A percentile compares a stretch with the other conserved stretches of the same genome.
These are phyloP conservation scores for Hylaeus volcanicus DNA, from an alignment of 1,140 invertebrate genomes.

Conservation along the genomic window DNA sequence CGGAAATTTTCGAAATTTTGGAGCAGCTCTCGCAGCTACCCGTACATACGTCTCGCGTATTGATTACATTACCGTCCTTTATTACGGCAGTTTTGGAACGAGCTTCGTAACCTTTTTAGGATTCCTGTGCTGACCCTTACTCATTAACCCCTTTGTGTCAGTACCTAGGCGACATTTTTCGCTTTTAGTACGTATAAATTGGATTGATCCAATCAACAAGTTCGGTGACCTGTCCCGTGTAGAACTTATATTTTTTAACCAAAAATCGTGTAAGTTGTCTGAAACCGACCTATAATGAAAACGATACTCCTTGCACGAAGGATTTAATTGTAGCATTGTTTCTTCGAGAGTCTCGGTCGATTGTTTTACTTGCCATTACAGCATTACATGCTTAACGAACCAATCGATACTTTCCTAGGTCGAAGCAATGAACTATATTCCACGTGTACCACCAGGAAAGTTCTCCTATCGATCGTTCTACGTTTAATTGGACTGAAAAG, in stretches of 20 bases:
- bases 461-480: not conserved
- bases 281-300: too few species aligned
- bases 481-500: not conserved
- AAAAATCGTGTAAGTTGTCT: too few species aligned
- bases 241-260: too few species aligned
- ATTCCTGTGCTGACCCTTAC: too few species aligned
- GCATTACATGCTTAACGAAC: conserved; percentile 5
- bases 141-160: too few species aligned
- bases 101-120: not conserved
- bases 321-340: not conserved
- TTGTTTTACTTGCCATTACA: not conserved
- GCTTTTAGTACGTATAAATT: too few species aligned
- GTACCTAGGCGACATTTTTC: too few species aligned
- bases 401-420: conserved; percentile 3
- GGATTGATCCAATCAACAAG: too few species aligned
- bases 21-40: not conserved
- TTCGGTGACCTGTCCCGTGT: too few species aligned
- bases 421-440: not conserved
- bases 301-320: too few species aligned
- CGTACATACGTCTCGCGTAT: conserved; percentile 15
- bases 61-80: conserved; percentile 13
- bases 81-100: not conserved
- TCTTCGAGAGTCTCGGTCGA: too few species aligned
- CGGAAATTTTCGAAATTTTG: not conserved
- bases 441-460: too few species aligned